phyloP scores from a whole-genome alignment of 2,113 vertebrate genomes.

The Spizaetus ornatus region DNA sequence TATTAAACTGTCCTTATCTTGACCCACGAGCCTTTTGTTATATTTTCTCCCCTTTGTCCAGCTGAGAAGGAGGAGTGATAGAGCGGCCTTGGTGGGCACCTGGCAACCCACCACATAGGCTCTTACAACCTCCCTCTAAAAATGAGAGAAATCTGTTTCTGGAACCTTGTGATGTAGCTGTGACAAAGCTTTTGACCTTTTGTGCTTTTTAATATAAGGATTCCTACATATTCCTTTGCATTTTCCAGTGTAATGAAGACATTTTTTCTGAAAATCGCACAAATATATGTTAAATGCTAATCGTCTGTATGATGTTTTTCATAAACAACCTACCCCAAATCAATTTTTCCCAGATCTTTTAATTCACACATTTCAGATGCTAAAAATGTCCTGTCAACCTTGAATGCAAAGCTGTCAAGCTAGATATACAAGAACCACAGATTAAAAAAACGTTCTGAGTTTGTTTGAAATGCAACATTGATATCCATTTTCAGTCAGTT shows the following conservation, averaged over 20 bases:
- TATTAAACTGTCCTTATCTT: no score
- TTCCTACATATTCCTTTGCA: not conserved
- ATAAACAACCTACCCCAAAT: conserved; percentile 32
- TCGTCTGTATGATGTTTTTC: conserved; percentile 41
- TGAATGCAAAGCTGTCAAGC: conserved; percentile 59
- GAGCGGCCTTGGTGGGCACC: no score
- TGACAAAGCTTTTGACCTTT: not conserved
- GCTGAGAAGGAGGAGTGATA: no score
- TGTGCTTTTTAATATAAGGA: not conserved
- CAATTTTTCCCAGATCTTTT: conserved; percentile 41
- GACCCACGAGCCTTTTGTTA: no score
- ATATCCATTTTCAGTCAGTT: conserved; percentile 28
- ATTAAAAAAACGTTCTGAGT: not conserved
- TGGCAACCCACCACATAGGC: no score
- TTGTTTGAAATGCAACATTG: conserved; percentile 51
- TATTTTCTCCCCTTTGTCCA: no score
- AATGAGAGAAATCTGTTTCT: not conserved
- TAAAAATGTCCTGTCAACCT: conserved; percentile 67
- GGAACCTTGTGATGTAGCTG: not conserved
- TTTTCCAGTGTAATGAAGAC: conserved; percentile 3
- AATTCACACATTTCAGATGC: conserved; percentile 16
- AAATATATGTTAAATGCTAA: conserved; percentile 46
- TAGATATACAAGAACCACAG: conserved; percentile 22
- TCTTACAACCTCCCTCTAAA: not conserved
- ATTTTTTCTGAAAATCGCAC: conserved; percentile 5